Evolutionary conservation across 2,113 vertebrate genomes (phyloP), one percentile per base, ranked within the genome.

Genomic region (Corvus cornix): DNA sequence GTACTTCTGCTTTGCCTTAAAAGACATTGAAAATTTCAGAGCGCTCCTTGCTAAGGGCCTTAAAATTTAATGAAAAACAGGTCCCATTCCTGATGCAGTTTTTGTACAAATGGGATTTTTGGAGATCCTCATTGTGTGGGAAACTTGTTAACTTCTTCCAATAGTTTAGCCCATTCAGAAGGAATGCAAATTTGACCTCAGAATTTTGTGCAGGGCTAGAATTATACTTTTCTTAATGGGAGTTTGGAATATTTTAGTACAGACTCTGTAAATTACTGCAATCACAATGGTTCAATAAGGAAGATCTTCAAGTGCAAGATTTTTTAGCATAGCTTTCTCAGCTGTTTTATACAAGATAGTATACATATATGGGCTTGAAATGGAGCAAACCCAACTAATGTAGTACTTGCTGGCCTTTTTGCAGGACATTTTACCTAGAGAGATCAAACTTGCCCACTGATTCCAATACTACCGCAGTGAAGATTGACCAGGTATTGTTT

Each of bases 391-490:
- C 28, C 23, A 56, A 13, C 56, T 92, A 43, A 92, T 13, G 18
- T 15, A n/a, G 43, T 41, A 63, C 80, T 91, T 92, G 55, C 12
- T 91, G 80, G 30, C 49, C 85, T 91, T 87, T 84, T 97, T 93
- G 58, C 97, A 99, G 99, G 97, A 99, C 99, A 3, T 99, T 99
- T 97, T 99, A 99, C 97, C 97, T 99, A 93, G 99, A 99, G 91
- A 99, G 99, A 91, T 99, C 99, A 26, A 99, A 99, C 91, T 97
- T 99, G 79, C 98, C 99, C 24, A 98, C 99, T 8, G 99, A 99
- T 35, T 99, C 99, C 39, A 99, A 98, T 94, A 98, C 98, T 63
- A 98, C 99, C 6, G 99, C 98, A 1, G 98, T 99, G 98, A 99
- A 99, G 97, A 99, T 99, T 81, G 99, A 99, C 97, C 99, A 99